Conservation (phyloP, 1,140 invertebrate species). For the Camponotus pennsylvanicus region DNA sequence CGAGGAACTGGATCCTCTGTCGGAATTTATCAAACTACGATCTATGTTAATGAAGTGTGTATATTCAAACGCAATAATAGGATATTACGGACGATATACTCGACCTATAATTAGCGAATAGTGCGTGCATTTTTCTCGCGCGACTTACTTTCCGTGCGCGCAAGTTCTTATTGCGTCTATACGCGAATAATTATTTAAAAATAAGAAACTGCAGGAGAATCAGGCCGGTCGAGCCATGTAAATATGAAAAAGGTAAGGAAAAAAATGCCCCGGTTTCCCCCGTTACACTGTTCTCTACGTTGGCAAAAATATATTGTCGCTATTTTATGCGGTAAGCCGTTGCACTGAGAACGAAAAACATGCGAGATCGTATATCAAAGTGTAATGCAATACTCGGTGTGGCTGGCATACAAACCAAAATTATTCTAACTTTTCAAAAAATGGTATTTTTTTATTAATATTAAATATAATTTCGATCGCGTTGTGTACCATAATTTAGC, state of each 20-base stretch:
- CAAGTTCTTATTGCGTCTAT: neutral
- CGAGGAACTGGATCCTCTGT: neutral
- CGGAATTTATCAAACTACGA: constrained; percentile 6
- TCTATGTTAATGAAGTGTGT: constrained; percentile 3
- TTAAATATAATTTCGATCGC: neutral
- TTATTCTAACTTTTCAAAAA: neutral
- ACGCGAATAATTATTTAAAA: constrained; percentile 10
- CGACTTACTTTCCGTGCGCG: constrained; percentile 49
- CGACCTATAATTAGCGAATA: constrained; percentile 23
- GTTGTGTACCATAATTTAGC: neutral
- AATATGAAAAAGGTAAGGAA: constrained; percentile 3
- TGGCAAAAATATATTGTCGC: constrained; percentile 37
- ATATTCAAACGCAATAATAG: neutral
- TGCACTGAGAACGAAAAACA: constrained; percentile 11
- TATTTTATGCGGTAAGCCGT: constrained; percentile 61
- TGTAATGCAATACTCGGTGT: constrained; percentile 48
- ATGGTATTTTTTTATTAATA: neutral
- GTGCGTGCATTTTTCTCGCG: constrained; percentile 32
- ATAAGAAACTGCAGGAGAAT: constrained; percentile 9
- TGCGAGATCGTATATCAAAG: constrained; percentile 57
- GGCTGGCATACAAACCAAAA: neutral
- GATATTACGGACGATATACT: neutral
- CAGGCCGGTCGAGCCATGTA: constrained; percentile 35
- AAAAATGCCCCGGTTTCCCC: neutral
- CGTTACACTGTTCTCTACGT: neutral